Conservation (phyloP, 2,888 invertebrate genomes). For the Rhaphigaster nebulosa region DNA sequence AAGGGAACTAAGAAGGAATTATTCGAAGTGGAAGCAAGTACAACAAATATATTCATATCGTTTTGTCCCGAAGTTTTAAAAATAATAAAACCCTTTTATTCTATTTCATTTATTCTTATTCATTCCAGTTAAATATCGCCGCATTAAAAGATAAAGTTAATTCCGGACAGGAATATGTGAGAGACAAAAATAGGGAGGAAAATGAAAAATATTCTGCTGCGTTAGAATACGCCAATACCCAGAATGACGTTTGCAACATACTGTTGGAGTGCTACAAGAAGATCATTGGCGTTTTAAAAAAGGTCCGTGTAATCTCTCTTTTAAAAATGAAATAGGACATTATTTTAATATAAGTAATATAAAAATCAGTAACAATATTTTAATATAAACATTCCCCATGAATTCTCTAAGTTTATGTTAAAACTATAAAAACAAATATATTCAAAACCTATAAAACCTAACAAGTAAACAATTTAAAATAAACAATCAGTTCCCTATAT, state of each 20-base stretch:
- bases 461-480: no score
- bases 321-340: no score
- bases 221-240: slow-evolving; percentile 60
- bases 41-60: neutral
- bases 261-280: slow-evolving; percentile 62
- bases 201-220: slow-evolving; percentile 60
- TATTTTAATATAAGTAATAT: no score
- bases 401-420: no score
- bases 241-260: slow-evolving; percentile 61
- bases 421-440: no score
- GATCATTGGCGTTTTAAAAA: slow-evolving; percentile 61
- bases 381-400: no score
- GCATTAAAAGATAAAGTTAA: slow-evolving; percentile 32
- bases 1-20: slow-evolving; percentile 75
- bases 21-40: slow-evolving; percentile 59
- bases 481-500: no score
- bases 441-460: no score
- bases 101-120: neutral
- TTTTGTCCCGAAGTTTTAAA: no score
- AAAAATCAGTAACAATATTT: no score
- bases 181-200: slow-evolving; percentile 32
- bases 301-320: slow-evolving; percentile 54
- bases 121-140: neutral
- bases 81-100: neutral
- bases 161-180: slow-evolving; percentile 56